A percentile compares a stretch with the other conserved stretches of the same genome.
Evolutionary conservation across 2,888 invertebrate genomes (phyloP).

Genomic region (Mamestra brassicae): DNA sequence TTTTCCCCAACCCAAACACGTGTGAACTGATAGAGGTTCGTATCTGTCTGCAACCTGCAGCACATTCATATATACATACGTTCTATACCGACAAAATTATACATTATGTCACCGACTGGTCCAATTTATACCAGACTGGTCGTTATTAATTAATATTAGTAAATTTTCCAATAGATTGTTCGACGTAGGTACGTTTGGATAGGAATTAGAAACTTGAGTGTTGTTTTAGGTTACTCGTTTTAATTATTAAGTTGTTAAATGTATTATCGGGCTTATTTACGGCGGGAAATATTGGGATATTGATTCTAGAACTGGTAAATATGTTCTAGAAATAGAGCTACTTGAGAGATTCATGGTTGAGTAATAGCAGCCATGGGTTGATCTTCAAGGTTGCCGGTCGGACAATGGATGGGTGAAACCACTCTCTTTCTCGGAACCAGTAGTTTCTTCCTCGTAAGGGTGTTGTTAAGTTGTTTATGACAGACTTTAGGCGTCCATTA

Average conservation of each 20-base stretch:
- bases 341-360: too few relatives aligned
- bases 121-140: conserved; percentile 43
- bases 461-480: too few relatives aligned
- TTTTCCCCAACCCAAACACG: conserved; percentile 18
- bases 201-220: conserved; percentile 36
- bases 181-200: conserved; percentile 23
- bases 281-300: neutral
- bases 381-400: too few relatives aligned
- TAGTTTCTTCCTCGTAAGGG: too few relatives aligned
- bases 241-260: neutral
- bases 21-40: conserved; percentile 35
- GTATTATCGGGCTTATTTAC: neutral
- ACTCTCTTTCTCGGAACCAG: too few relatives aligned
- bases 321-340: neutral
- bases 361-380: too few relatives aligned
- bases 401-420: too few relatives aligned
- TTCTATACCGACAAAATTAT: conserved; percentile 10
- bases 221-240: conserved; percentile 4
- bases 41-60: conserved; percentile 55
- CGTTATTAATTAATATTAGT: conserved; percentile 42
- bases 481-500: too few relatives aligned
- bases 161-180: conserved; percentile 49
- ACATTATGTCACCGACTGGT: conserved; percentile 33
- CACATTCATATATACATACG: neutral
- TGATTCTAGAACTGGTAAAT: neutral